Base-by-base conservation (phyloP, 2,888 invertebrate species). In the Ectemnius cavifrons region DNA sequence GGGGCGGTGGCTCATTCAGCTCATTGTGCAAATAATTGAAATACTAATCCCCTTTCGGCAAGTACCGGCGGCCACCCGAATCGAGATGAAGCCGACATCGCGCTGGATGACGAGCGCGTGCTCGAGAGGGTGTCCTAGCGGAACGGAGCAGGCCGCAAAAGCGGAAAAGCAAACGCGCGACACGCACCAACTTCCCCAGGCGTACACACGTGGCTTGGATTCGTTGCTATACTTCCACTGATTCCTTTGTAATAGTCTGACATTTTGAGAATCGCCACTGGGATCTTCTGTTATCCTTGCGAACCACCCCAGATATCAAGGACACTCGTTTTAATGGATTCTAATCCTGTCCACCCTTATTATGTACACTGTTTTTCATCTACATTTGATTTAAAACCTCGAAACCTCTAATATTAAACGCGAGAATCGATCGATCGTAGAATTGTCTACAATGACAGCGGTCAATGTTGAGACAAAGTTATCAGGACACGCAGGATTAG, bases 11-110 rank as follows among this genome's bases (percentile, higher is more conserved):
- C 63, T 73, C 37, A 37, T 37, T 60, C 64, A 73, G 71, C 82
- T 84, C 81, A 86, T 88, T 88, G 88, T 87, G 83, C 86, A 90
- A 91, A 91, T 90, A 90, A 90, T 90, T 89, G 90, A 90, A 90
- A 91, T 85, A 86, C 87, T 90, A 91, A 91, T 91, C 91, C 87
- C 78, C 75, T 79, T 81, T 81, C 62, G 70, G 73, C 63, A 70
- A 67, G 70, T 62, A 71, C 62, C 73, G 78, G 72, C 78, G 73
- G 71, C 64, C 70, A 61, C 66, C 64, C 73, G 74, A 77, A 81
- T 84, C 79, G 73, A 65, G 73, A 46, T 57, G 63, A 67, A 37
- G 37, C 37, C 37, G 37, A 11, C 37, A 37, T 37, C 37, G 62
- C 75, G 72, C 78, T 81, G 37, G 37, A 37, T 77, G 65, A 52